These are phyloP conservation scores for Octodonta nipae DNA, from an alignment of 2,888 invertebrate species.

Conservation along the genomic window DNA sequence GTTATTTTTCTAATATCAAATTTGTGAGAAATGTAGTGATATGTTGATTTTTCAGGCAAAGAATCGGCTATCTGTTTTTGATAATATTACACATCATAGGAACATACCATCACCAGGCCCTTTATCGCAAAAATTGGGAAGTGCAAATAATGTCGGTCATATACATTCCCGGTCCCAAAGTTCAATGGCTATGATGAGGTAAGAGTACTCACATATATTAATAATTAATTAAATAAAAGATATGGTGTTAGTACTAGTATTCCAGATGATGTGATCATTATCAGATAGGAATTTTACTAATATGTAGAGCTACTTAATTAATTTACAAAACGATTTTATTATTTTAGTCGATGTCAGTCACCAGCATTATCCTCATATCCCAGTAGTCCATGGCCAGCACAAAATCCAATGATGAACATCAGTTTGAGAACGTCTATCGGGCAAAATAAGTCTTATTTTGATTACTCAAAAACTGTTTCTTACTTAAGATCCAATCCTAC, in stretches of 20 bases:
- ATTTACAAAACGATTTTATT: conserved; percentile 7
- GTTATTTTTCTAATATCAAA: too few relatives aligned
- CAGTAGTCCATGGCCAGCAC: conserved; percentile 25
- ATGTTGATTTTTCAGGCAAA: conserved; percentile 21
- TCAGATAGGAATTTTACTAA: too few relatives aligned
- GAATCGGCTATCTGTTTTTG: conserved; percentile 29
- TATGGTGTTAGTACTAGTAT: too few relatives aligned
- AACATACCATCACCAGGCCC: conserved; percentile 24
- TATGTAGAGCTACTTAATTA: too few relatives aligned
- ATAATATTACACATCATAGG: conserved; percentile 20
- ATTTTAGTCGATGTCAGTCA: conserved; percentile 38
- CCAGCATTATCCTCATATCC: conserved; percentile 30
- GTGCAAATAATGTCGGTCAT: conserved; percentile 14
- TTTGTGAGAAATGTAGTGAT: background rate
- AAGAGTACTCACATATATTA: conserved; percentile 8
- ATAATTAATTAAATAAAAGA: background rate
- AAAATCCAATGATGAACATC: conserved; percentile 23
- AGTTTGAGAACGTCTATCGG: conserved; percentile 15
- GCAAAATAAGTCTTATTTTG: conserved; percentile 34
- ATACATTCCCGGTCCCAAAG: conserved; percentile 36
- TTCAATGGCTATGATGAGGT: conserved; percentile 41
- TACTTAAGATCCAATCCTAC: conserved; percentile 52
- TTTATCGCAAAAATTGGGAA: conserved; percentile 22
- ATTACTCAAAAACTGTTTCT: conserved; percentile 24
- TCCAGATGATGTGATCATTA: too few relatives aligned